Percentiles rank a stretch among this genome's conserved stretches.
Evolutionary conservation across 1,140 invertebrate genomes (phyloP).

Genomic region (Rhopalosiphum padi): DNA sequence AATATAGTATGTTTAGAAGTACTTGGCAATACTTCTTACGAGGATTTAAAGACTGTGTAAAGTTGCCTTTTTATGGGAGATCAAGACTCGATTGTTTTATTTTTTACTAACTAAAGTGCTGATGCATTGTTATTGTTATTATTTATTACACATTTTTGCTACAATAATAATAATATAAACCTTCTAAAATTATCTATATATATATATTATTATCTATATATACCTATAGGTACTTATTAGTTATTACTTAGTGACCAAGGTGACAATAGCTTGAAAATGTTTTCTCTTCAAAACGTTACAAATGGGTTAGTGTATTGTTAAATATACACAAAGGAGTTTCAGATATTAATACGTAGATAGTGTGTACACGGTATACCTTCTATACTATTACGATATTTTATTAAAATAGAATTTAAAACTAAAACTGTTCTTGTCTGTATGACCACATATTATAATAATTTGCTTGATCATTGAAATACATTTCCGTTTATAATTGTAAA

Average conservation of each 20-base stretch:
- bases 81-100: not conserved
- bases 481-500: no score
- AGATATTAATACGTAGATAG: not conserved
- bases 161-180: not conserved
- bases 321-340: not conserved
- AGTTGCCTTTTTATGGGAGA: not conserved
- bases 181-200: not conserved
- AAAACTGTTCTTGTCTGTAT: no score
- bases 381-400: not conserved
- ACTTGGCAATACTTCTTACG: not conserved
- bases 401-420: not conserved
- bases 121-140: not conserved
- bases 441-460: no score
- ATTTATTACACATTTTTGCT: not conserved
- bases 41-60: not conserved
- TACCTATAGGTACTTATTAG: not conserved
- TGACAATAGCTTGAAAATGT: not conserved
- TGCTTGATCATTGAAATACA: no score
- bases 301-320: not conserved
- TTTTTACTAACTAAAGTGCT: not conserved
- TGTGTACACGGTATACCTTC: no score
- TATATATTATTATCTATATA: no score
- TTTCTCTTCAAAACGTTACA: not conserved
- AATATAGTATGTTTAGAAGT: not conserved
- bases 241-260: not conserved